A percentile compares a stretch with the other conserved stretches of the same genome.
Evolutionary conservation across 2,797 vertebrate species (phyloP).

Genomic region (Huso huso): DNA sequence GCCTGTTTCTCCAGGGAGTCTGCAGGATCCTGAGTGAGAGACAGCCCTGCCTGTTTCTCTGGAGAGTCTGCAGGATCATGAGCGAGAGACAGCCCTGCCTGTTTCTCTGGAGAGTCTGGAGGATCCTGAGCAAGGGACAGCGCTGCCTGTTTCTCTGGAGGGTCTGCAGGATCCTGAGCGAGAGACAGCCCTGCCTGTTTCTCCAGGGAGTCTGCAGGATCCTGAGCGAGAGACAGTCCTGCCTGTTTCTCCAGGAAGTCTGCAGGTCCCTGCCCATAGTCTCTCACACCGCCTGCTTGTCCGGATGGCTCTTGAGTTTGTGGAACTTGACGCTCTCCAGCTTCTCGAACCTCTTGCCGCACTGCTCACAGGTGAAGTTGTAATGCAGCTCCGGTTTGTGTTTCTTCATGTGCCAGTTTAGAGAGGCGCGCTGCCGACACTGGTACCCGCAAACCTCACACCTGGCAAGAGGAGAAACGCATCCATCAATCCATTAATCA

Average conservation of each 20-base stretch:
- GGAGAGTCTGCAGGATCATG: background rate
- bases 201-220: background rate
- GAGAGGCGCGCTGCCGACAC: slow-evolving; percentile 82
- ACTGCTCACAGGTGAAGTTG: slow-evolving; percentile 84
- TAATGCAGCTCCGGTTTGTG: slow-evolving; percentile 75
- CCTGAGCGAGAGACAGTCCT: no score
- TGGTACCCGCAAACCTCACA: slow-evolving; percentile 92
- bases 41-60: no score
- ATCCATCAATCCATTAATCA: no score
- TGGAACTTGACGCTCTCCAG: slow-evolving; percentile 88
- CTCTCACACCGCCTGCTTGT: slow-evolving; percentile 63
- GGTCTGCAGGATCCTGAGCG: no score
- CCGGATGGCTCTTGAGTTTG: slow-evolving; percentile 83
- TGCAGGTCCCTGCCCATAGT: background rate
- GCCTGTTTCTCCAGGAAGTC: no score
- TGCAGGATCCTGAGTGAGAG: background rate
- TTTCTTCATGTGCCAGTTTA: slow-evolving; percentile 95
- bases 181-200: no score
- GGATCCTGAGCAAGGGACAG: no score
- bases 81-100: no score
- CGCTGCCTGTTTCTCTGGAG: no score
- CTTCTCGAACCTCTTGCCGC: slow-evolving; percentile 82
- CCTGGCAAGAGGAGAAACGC: slow-evolving; percentile 40
- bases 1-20: no score
- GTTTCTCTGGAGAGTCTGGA: no score